phyloP scores from a whole-genome alignment of 1,140 invertebrate species.

The Apis florea region DNA sequence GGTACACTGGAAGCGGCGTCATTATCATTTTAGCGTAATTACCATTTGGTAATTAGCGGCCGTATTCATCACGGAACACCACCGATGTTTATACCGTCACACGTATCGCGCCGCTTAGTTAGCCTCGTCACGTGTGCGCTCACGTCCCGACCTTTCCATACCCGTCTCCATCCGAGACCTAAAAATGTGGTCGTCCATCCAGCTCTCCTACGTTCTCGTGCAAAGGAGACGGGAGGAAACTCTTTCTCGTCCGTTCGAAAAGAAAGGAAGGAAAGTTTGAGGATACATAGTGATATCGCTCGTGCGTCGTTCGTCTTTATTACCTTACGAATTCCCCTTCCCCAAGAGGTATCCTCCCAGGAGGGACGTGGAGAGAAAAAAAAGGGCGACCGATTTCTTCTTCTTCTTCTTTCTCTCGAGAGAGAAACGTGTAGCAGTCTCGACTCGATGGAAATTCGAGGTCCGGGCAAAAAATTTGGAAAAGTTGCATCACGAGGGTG shows the following conservation, averaged over 20 bases:
- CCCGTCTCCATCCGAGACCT: not conserved
- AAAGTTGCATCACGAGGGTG: slow-evolving; percentile 56
- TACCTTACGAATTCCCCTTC: slow-evolving; percentile 27
- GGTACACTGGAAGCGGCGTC: slow-evolving; percentile 47
- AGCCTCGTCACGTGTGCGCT: slow-evolving; percentile 30
- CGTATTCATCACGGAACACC: slow-evolving; percentile 55
- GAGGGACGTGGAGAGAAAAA: not conserved
- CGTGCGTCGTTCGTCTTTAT: slow-evolving; percentile 24
- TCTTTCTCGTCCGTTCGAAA: too few relatives aligned
- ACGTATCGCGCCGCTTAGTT: slow-evolving; percentile 43
- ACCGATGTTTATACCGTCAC: slow-evolving; percentile 57
- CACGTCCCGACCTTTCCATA: not conserved
- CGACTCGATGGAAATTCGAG: too few relatives aligned
- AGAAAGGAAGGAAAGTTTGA: slow-evolving; percentile 1
- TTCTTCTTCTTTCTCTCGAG: too few relatives aligned
- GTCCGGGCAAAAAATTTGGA: not conserved
- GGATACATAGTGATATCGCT: not conserved
- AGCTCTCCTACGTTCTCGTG: too few relatives aligned
- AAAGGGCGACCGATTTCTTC: too few relatives aligned
- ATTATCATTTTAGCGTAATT: slow-evolving; percentile 68
- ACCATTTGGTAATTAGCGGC: slow-evolving; percentile 62
- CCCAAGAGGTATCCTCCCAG: not conserved
- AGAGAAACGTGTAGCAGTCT: too few relatives aligned
- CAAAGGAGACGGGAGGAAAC: too few relatives aligned
- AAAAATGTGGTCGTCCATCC: not conserved